Evolutionary conservation across 2,888 invertebrate genomes (phyloP).

Genomic region (Leuctra nigra): DNA sequence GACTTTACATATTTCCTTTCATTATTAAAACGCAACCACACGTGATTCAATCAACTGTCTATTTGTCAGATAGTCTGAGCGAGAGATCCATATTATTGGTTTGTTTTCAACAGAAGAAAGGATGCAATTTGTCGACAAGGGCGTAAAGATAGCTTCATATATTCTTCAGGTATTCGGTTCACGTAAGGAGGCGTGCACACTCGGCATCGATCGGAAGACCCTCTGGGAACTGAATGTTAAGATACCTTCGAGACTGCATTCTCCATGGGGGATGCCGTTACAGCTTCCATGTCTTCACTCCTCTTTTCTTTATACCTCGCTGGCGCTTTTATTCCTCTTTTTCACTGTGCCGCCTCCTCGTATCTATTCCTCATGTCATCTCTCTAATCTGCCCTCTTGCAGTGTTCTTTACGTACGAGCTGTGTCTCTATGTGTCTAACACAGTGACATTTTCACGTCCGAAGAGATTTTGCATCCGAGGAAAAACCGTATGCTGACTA

Average conservation of each 20-base stretch:
- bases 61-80: too few relatives aligned
- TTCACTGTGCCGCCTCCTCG: not conserved
- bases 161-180: not conserved
- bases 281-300: not conserved
- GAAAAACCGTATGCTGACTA: too few relatives aligned
- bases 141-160: not conserved
- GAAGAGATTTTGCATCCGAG: too few relatives aligned
- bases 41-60: too few relatives aligned
- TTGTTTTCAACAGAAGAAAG: too few relatives aligned
- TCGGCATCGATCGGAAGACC: constrained; percentile 4
- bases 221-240: constrained; percentile 1
- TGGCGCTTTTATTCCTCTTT: constrained; percentile 2
- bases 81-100: too few relatives aligned
- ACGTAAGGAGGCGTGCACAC: constrained; percentile 4
- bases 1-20: too few relatives aligned
- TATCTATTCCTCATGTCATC: not conserved
- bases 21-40: too few relatives aligned
- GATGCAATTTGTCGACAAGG: not conserved
- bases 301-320: not conserved
- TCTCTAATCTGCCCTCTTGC: constrained; percentile 1
- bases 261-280: constrained; percentile 6
- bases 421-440: not conserved
- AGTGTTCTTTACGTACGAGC: not conserved
- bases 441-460: not conserved
- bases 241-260: not conserved